These are phyloP conservation scores for Erpornis zantholeuca DNA, from an alignment of 2,113 vertebrate genomes.

Conservation along the genomic window DNA sequence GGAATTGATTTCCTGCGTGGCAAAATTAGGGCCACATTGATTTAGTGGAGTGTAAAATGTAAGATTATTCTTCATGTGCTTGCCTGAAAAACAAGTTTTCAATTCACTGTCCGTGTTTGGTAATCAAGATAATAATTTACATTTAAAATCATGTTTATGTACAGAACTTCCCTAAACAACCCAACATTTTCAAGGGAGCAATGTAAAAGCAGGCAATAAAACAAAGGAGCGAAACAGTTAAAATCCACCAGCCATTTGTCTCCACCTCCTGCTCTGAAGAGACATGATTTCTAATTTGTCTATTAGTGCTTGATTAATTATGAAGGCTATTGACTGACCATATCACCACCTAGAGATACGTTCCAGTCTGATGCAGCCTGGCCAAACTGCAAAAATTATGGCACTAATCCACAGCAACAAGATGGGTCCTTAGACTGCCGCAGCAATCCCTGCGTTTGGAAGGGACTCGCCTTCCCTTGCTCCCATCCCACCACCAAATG, in stretches of 20 bases:
- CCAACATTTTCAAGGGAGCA: not conserved
- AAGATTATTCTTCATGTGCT: constrained; percentile 79
- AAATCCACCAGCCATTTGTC: constrained; percentile 49
- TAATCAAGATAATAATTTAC: constrained; percentile 67
- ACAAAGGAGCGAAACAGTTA: constrained; percentile 49
- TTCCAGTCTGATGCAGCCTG: constrained; percentile 48
- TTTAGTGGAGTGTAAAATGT: constrained; percentile 75
- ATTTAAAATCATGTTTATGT: constrained; percentile 48
- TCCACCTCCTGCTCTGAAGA: constrained; percentile 55
- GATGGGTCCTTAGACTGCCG: fast-evolving
- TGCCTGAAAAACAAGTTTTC: constrained; percentile 75
- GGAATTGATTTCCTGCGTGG: constrained; percentile 77
- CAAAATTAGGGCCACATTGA: constrained; percentile 79
- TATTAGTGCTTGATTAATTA: constrained; percentile 71
- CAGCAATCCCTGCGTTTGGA: not conserved
- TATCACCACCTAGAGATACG: constrained; percentile 59
- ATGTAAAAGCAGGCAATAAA: not conserved
- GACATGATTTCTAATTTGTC: constrained; percentile 55
- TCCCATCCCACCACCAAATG: not conserved
- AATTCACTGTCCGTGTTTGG: constrained; percentile 61
- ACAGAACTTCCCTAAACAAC: not conserved
- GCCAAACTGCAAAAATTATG: constrained; percentile 42
- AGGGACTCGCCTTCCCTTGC: not conserved
- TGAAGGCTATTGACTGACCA: constrained; percentile 63
- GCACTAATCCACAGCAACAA: not conserved